Evolutionary conservation across 2,797 vertebrate species (phyloP), one percentile per base, ranked within the genome.

Genomic region (Malacoctenus gilli): DNA sequence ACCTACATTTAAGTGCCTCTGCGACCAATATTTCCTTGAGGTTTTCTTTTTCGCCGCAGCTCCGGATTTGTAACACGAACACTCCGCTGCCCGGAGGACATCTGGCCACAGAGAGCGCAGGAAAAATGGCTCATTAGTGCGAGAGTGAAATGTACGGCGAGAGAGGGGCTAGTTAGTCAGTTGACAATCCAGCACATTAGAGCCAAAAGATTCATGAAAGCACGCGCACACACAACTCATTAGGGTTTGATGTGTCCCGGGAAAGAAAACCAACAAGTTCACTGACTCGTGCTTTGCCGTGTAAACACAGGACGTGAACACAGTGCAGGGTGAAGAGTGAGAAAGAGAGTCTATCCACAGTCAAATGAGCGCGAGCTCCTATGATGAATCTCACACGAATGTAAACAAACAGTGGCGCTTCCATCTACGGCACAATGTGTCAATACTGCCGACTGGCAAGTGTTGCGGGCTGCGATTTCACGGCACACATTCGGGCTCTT

Each of bases 41-140:
- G 25, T 22, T 71, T 77, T 68, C 7, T 18, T 72, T n/a, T 53
- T 64, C 46, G 72, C 25, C 61, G 25, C 37, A 53, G 57, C 48
- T 64, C 65, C 16, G 68, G 54, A 65, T 80, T 46, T 72, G 37
- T 13, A 53, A 54, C 10, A 40, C 31, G 2, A 68, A 41, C 40
- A 32, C 38, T 50, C 56, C 31, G 37, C 51, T 65, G 64, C 58
- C 68, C 59, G 16, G 46, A 68, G 60, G 71, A 80, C 58, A 75
- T 80, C 49, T 61, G 59, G 61, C 62, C 69, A 66, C 50, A 38
- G 48, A 73, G 51, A 74, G 64, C 38, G n/a, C 23, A 35, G 57
- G 52, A 71, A 62, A n/a, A 76, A 74, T 53, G 56, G 62, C 72
- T 86, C 79, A 83, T 89, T 85, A 78, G 76, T 44, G 39, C 62